Conservation (phyloP, 2,888 invertebrate genomes). For the Lissonota sp. region DNA sequence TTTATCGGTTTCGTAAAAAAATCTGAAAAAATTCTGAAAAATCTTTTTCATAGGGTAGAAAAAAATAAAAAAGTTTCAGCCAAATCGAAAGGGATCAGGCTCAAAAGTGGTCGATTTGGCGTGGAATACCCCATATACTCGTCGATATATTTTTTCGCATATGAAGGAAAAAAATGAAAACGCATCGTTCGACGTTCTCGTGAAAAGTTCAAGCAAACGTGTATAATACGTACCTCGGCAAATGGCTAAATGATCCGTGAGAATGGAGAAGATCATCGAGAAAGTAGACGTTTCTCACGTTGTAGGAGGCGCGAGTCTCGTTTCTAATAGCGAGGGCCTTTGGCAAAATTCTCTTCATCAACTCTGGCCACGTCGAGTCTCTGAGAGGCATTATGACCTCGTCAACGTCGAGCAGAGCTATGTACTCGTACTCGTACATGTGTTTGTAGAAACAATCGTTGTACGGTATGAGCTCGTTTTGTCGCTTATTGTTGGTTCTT, state of each 20-base stretch:
- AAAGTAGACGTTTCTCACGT: conserved; percentile 96
- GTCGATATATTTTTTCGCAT: no score
- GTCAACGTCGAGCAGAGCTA: conserved; percentile 96
- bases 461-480: conserved; percentile 97
- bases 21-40: no score
- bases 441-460: conserved; percentile 98
- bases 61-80: no score
- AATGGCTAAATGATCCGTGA: conserved; percentile 92
- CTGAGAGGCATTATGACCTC: conserved; percentile 96
- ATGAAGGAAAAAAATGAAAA: no score
- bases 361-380: conserved; percentile 89
- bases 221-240: conserved; percentile 86
- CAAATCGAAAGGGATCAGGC: no score
- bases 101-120: no score
- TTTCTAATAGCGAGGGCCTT: conserved; percentile 89
- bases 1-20: no score
- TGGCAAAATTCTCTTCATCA: conserved; percentile 90
- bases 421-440: conserved; percentile 94
- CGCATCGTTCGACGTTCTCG: no score
- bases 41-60: no score
- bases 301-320: conserved; percentile 91
- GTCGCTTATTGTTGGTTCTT: conserved; percentile 96
- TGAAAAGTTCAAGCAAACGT: no score
- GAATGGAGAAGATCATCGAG: conserved; percentile 93
- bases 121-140: no score